Evolutionary conservation across 2,888 invertebrate species (phyloP).

Genomic region (Pantelozetes paolii): DNA sequence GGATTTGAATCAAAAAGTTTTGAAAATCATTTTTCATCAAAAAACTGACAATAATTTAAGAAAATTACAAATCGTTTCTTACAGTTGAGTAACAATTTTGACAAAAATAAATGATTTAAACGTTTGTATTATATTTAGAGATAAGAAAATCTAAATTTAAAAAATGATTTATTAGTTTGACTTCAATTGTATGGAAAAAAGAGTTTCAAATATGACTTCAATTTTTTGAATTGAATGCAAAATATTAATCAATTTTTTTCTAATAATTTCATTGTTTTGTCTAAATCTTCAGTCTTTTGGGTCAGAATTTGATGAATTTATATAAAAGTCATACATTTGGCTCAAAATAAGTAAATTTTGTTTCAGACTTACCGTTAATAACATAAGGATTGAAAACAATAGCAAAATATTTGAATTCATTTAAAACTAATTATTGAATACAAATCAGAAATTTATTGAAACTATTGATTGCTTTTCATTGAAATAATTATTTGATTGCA

Average conservation of each 20-base stretch:
- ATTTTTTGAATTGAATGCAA: too few species aligned
- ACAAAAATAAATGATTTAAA: neutral
- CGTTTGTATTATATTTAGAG: neutral
- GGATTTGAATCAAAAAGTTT: neutral
- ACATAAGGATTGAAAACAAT: neutral
- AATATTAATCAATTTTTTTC: too few species aligned
- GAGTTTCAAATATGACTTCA: too few species aligned
- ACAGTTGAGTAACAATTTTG: neutral
- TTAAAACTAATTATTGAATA: neutral
- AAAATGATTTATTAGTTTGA: too few species aligned
- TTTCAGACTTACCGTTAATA: neutral
- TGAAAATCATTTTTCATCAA: neutral
- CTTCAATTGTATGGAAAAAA: too few species aligned
- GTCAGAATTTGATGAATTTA: too few species aligned
- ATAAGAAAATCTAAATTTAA: neutral
- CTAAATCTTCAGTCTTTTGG: too few species aligned
- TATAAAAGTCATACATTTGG: too few species aligned
- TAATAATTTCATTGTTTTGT: too few species aligned
- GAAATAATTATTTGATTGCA: neutral
- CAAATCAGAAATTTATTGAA: neutral
- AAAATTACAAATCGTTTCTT: neutral
- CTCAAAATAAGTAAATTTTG: too few species aligned
- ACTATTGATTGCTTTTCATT: neutral
- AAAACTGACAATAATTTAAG: neutral
- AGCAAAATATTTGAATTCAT: neutral